Base-by-base conservation (phyloP, 2,113 vertebrate genomes). In the Cyanistes caeruleus region DNA sequence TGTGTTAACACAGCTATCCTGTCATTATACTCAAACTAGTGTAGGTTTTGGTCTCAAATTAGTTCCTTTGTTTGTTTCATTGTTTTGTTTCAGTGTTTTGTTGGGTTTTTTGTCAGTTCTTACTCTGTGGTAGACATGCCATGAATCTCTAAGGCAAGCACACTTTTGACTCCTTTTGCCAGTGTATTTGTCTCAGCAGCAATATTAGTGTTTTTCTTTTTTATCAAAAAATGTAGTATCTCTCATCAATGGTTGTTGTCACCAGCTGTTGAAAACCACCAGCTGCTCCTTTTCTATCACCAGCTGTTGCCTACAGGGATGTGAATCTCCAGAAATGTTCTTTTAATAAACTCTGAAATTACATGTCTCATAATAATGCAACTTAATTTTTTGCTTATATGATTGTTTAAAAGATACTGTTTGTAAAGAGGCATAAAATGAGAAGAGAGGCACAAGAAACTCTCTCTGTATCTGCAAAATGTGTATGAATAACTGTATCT, bases 281-380 rank as follows among this genome's bases (percentile, higher is more conserved):
- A 87, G 56, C 84, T 95, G 87, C 79, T 95, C 19, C 43, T 86
- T 88, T 86, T 77, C 37, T 35, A n/a, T 74, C 35, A 23, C 48
- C 89, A 90, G 60, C 73, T 91, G 89, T 81, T 95, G 46, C 83
- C 85, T 60, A 51, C 39, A 63, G 64, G 30, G 48, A 52, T 68
- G 27, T 67, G 56, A 46, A 77, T 51, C 44, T 63, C 88, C 41
- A 84, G 64, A 77, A 86, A 43, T 44, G 12, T 80, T 83, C 37
- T 77, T 93, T 84, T 69, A 87, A 73, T 69, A 85, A 90, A 60
- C 56, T 84, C 59, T 78, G 44, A 84, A 85, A 72, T 95, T 74
- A 64, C 25, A 44, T 43, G 11, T 81, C 23, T 86, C 9, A 6
- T 48, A 78, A 59, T 74, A 87, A 81, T 75, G 39, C 9, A 93